Evolutionary conservation across 1,140 invertebrate genomes (phyloP).

Genomic region (Scylla paramamosain): DNA sequence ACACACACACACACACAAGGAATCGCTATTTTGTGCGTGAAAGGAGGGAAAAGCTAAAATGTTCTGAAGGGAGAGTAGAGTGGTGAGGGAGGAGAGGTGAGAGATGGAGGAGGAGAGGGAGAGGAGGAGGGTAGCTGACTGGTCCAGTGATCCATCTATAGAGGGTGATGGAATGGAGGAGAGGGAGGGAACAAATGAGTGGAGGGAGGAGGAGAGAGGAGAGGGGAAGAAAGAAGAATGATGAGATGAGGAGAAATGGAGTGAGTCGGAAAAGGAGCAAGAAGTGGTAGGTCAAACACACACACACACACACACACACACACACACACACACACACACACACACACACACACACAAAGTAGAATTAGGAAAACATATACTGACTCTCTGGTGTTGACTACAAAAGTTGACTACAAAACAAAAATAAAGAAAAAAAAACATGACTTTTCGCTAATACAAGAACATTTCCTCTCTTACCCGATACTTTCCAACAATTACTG

Average conservation of each 20-base stretch:
- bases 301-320: slow-evolving; percentile 9
- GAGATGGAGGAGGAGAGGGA: background rate
- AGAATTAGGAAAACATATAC: too few species aligned
- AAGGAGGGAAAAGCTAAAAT: too few species aligned
- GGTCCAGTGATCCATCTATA: background rate
- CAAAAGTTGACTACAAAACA: too few species aligned
- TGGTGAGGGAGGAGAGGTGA: background rate
- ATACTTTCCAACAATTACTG: too few species aligned
- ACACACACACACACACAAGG: too few species aligned
- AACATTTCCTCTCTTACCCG: too few species aligned
- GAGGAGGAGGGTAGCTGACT: background rate
- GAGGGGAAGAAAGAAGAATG: background rate
- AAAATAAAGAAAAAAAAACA: too few species aligned
- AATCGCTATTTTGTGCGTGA: too few species aligned
- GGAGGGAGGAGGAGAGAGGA: background rate
- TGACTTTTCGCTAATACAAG: too few species aligned
- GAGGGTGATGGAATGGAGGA: background rate
- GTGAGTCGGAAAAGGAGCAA: background rate
- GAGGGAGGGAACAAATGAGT: background rate
- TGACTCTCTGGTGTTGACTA: too few species aligned
- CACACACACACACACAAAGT: background rate
- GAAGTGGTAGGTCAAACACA: background rate
- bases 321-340: slow-evolving; percentile 17
- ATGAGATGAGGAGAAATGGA: background rate
- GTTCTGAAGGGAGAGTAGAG: too few species aligned